A percentile compares a stretch with the other conserved stretches of the same genome.
Conservation (phyloP, 2,888 invertebrate genomes). For the Caenorhabditis uteleia region DNA sequence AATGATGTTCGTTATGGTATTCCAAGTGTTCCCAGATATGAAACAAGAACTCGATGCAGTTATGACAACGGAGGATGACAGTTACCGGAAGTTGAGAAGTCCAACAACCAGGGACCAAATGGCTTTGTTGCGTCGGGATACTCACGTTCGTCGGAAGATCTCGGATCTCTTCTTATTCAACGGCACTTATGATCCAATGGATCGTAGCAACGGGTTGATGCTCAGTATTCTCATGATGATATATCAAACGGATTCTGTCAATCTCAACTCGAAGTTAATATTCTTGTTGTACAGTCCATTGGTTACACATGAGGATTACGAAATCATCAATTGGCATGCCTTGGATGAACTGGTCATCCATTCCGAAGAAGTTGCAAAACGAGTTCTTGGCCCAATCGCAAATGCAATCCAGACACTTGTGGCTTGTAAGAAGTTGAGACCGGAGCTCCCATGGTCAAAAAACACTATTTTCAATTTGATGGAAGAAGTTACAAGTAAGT, state of each 20-base stretch:
- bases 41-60: slow-evolving; percentile 6
- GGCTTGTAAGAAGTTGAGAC: slow-evolving; percentile 6
- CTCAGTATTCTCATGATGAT: slow-evolving; percentile 14
- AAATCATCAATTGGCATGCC: slow-evolving; percentile 23
- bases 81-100: slow-evolving; percentile 4
- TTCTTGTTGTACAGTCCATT: slow-evolving; percentile 28
- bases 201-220: slow-evolving; percentile 13
- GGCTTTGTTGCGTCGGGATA: slow-evolving; percentile 3
- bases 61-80: slow-evolving; percentile 7
- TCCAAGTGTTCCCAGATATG: slow-evolving; percentile 6
- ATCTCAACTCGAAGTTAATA: slow-evolving; percentile 10
- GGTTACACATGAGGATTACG: too few species aligned
- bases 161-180: slow-evolving; percentile 14
- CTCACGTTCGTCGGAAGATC: not conserved
- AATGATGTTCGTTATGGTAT: slow-evolving; percentile 5
- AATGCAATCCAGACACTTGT: slow-evolving; percentile 17
- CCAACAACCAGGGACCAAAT: slow-evolving; percentile 1
- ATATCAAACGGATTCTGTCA: slow-evolving; percentile 3
- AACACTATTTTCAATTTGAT: slow-evolving; percentile 33
- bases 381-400: slow-evolving; percentile 9
- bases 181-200: slow-evolving; percentile 3
- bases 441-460: slow-evolving; percentile 18
- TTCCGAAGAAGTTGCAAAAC: slow-evolving; percentile 6
- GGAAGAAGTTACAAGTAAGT: slow-evolving; percentile 36
- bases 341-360: slow-evolving; percentile 10